These are phyloP conservation scores for Rhabdophis nuchalis DNA, from an alignment of 2,797 vertebrate genomes.

Conservation along the genomic window DNA sequence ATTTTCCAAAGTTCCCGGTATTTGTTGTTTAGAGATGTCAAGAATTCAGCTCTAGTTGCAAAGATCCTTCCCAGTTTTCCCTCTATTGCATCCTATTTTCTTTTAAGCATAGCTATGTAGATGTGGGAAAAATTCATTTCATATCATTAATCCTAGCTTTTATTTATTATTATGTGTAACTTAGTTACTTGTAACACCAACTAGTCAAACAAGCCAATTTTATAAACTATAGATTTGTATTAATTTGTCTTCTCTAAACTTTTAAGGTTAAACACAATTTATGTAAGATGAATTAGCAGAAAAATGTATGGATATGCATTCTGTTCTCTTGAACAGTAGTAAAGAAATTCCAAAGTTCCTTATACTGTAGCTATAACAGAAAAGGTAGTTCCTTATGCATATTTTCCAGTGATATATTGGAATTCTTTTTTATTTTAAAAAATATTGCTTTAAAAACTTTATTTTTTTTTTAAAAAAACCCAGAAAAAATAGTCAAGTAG, in stretches of 20 bases:
- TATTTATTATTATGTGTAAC: background rate
- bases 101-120: background rate
- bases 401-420: background rate
- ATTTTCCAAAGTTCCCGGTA: conserved; percentile 35
- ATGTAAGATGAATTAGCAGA: background rate
- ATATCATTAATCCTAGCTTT: background rate
- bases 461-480: background rate
- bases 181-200: background rate
- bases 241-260: background rate
- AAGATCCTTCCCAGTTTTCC: conserved; percentile 50
- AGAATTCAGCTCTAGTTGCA: conserved; percentile 54
- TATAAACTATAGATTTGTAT: background rate
- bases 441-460: background rate
- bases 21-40: conserved; percentile 60
- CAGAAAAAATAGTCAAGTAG: background rate
- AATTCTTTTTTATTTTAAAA: background rate
- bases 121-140: background rate
- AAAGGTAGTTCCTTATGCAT: background rate
- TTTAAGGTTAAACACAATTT: background rate
- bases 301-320: background rate
- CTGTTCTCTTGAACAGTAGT: background rate
- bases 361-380: background rate
- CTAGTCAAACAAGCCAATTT: background rate
- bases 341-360: background rate
- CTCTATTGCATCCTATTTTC: background rate